These are phyloP conservation scores for Hirtodrosophila duncani DNA, from an alignment of 2,888 invertebrate genomes.

Conservation along the genomic window DNA sequence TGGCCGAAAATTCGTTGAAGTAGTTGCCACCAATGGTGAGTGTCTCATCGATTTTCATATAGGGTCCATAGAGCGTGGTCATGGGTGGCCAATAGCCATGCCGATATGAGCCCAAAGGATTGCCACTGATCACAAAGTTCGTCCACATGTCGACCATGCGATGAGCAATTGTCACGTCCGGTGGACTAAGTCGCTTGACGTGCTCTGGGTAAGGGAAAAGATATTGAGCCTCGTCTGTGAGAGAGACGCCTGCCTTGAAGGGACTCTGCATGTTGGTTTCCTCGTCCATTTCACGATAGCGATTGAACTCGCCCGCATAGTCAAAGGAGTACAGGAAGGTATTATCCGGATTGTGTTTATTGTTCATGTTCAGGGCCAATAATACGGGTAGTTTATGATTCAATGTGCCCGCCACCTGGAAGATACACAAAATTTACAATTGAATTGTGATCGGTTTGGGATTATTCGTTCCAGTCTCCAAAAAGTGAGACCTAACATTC, in stretches of 20 bases:
- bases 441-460: too few relatives aligned
- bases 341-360: conserved; percentile 72
- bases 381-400: conserved; percentile 79
- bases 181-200: conserved; percentile 71
- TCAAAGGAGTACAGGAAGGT: conserved; percentile 80
- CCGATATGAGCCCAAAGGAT: conserved; percentile 67
- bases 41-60: conserved; percentile 76
- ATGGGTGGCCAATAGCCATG: conserved; percentile 76
- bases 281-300: conserved; percentile 77
- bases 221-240: conserved; percentile 81
- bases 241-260: conserved; percentile 79
- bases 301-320: conserved; percentile 78
- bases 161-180: conserved; percentile 77
- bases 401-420: conserved; percentile 78
- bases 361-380: conserved; percentile 77
- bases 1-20: conserved; percentile 74
- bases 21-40: conserved; percentile 74
- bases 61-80: conserved; percentile 76
- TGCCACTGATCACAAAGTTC: conserved; percentile 75
- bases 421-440: neutral
- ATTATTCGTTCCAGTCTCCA: fast-evolving
- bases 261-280: conserved; percentile 77
- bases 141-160: conserved; percentile 79
- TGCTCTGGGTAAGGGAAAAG: conserved; percentile 79
- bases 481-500: too few relatives aligned